Evolutionary conservation across 2,797 vertebrate genomes (phyloP).

Genomic region (Epinephelus awoara): DNA sequence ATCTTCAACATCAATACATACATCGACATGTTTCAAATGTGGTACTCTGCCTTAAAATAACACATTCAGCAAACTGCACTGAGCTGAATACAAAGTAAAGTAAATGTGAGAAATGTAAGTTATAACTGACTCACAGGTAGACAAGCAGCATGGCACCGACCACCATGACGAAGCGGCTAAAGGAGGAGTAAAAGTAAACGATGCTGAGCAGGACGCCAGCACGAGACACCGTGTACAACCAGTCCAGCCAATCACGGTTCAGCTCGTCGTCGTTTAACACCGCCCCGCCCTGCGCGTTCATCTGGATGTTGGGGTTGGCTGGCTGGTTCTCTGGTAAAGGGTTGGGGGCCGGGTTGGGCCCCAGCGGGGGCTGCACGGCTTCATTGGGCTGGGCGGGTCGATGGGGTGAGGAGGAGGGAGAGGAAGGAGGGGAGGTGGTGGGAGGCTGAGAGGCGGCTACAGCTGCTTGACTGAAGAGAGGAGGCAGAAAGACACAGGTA

Average conservation of each 20-base stretch:
- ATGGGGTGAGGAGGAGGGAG: slow-evolving; percentile 43
- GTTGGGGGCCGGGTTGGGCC: slow-evolving; percentile 76
- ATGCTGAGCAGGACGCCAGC: slow-evolving; percentile 96
- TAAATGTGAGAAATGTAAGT: neutral
- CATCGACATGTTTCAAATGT: neutral
- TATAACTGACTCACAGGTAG: slow-evolving; percentile 90
- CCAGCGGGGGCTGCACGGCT: slow-evolving; percentile 74
- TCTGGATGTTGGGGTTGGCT: slow-evolving; percentile 92
- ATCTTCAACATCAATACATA: neutral
- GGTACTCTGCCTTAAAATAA: neutral
- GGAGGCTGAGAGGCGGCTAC: slow-evolving; percentile 91
- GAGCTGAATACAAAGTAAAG: neutral
- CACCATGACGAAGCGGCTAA: slow-evolving; percentile 96
- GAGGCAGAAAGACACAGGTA: neutral
- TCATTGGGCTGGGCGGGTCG: slow-evolving; percentile 78
- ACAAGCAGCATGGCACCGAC: slow-evolving; percentile 96
- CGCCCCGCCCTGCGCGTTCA: slow-evolving; percentile 96
- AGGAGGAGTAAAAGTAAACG: slow-evolving; percentile 98
- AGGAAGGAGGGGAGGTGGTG: slow-evolving; percentile 47
- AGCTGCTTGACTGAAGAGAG: slow-evolving; percentile 91
- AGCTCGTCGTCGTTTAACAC: slow-evolving; percentile 95
- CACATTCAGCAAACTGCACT: neutral
- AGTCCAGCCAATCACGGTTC: slow-evolving; percentile 98
- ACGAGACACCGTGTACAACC: slow-evolving; percentile 95
- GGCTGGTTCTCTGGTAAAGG: slow-evolving; percentile 89